These are phyloP conservation scores for Tautogolabrus adspersus DNA, from an alignment of 2,113 vertebrate genomes.

Conservation along the genomic window DNA sequence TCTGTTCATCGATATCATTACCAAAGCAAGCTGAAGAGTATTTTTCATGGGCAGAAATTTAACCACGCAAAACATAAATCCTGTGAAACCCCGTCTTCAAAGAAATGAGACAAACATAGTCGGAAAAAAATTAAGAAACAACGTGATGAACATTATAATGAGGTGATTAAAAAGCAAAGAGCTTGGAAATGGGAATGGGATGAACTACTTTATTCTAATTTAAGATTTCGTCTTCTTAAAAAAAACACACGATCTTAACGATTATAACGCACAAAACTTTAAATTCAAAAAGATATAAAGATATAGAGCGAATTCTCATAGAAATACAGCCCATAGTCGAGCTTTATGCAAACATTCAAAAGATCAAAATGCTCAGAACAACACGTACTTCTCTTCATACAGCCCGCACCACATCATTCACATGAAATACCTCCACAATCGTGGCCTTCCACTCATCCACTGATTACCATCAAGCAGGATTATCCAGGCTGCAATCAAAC, in stretches of 20 bases:
- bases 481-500: slow-evolving; percentile 47
- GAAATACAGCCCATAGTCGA: background rate
- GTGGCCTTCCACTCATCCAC: slow-evolving; percentile 49
- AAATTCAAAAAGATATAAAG: background rate
- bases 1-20: background rate
- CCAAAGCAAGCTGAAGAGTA: background rate
- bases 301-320: background rate
- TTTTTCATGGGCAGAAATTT: background rate
- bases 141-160: background rate
- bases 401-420: slow-evolving; percentile 49
- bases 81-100: background rate
- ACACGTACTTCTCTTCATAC: slow-evolving; percentile 35
- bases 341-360: background rate
- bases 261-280: background rate
- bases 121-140: background rate
- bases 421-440: slow-evolving; percentile 58
- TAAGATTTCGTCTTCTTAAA: background rate
- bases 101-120: background rate
- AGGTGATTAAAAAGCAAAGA: background rate
- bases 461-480: slow-evolving; percentile 43
- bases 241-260: background rate
- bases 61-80: background rate
- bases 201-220: background rate
- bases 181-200: background rate
- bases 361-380: slow-evolving; percentile 24